phyloP scores from a whole-genome alignment of 2,797 vertebrate genomes.

The Tokudaia muenninki region DNA sequence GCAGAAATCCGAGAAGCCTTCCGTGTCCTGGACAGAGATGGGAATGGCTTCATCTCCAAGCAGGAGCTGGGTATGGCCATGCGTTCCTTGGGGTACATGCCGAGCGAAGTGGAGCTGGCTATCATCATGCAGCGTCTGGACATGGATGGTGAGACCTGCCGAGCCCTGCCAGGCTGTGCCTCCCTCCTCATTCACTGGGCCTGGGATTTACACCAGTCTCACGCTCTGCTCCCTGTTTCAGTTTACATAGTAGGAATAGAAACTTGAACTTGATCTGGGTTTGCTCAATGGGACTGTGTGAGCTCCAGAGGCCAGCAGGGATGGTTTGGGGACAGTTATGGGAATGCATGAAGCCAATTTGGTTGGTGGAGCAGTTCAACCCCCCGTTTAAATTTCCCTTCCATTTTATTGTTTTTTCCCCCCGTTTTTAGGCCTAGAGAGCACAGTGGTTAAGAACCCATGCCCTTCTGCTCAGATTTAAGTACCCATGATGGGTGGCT shows the following conservation, averaged over 20 bases:
- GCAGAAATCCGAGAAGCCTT: conserved; percentile 97
- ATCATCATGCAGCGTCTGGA: conserved; percentile 98
- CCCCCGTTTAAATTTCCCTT: not conserved
- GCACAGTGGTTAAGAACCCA: not conserved
- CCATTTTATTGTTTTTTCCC: not conserved
- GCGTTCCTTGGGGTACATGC: conserved; percentile 97
- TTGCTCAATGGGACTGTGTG: not conserved
- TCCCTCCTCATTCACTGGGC: fast-evolving
- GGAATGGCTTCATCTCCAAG: conserved; percentile 97
- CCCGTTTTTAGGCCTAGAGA: not conserved
- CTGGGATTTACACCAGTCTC: not conserved
- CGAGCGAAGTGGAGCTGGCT: conserved; percentile 96
- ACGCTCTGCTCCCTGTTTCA: not conserved
- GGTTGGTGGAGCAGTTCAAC: not conserved
- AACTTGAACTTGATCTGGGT: not conserved
- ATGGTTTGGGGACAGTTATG: not conserved
- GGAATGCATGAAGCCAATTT: not conserved
- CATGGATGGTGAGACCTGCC: conserved; percentile 94
- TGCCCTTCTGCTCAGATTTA: not conserved
- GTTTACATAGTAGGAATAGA: not conserved
- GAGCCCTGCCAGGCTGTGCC: not conserved
- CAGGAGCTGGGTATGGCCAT: conserved; percentile 98
- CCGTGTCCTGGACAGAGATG: conserved; percentile 94
- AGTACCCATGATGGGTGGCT: not conserved
- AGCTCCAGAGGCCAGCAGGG: not conserved